Conservation (phyloP, 2,888 invertebrate genomes). For the Odiellus spinosus region DNA sequence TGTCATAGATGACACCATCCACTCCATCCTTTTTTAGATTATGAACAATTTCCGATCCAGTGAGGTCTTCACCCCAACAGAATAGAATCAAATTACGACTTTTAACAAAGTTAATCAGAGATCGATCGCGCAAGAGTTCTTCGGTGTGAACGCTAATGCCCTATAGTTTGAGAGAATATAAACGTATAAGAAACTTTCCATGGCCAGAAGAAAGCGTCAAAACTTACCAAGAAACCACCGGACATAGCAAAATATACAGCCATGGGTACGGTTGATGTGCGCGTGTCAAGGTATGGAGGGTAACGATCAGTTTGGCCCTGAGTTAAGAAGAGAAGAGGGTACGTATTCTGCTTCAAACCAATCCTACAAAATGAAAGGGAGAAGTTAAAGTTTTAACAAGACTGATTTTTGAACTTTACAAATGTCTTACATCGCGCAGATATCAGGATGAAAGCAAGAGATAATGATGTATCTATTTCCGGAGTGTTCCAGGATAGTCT, state of each 20-base stretch:
- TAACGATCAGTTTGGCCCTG: conserved; percentile 55
- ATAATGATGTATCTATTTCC: conserved; percentile 70
- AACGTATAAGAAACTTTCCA: no score
- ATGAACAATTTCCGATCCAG: conserved; percentile 66
- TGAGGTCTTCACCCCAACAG: conserved; percentile 95
- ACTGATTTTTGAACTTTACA: neutral
- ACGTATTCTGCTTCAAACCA: conserved; percentile 85
- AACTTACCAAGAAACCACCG: conserved; percentile 51
- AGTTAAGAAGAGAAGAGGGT: conserved; percentile 88
- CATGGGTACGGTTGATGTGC: conserved; percentile 61
- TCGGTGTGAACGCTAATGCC: conserved; percentile 87
- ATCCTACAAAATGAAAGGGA: conserved; percentile 36
- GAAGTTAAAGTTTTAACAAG: neutral
- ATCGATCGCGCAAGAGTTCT: conserved; percentile 60
- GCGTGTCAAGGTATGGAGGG: conserved; percentile 63
- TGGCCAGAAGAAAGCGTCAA: neutral
- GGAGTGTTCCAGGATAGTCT: conserved; percentile 63
- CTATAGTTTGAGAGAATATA: conserved; percentile 22
- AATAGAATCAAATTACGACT: conserved; percentile 72
- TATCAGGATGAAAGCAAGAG: conserved; percentile 90
- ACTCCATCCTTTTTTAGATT: conserved; percentile 73
- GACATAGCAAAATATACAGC: conserved; percentile 68
- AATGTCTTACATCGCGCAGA: conserved; percentile 65
- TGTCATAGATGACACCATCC: conserved; percentile 93
- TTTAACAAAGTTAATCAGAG: conserved; percentile 60